These are phyloP conservation scores for Microcebus murinus DNA, from an alignment of 2,113 vertebrate genomes.

Conservation along the genomic window DNA sequence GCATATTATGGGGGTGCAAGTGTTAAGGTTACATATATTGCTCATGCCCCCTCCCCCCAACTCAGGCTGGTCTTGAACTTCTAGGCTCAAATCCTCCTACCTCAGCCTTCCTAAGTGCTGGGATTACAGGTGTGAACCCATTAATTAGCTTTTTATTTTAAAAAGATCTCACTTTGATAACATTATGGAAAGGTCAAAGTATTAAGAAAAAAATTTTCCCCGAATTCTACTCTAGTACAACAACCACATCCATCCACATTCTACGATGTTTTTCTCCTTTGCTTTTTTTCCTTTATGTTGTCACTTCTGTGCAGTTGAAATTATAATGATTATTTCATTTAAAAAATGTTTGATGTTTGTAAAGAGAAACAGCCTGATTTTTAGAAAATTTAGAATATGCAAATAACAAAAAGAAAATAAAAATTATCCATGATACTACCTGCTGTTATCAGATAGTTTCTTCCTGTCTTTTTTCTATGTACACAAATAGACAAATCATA, in stretches of 20 bases:
- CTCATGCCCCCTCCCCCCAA: no score
- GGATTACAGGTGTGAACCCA: background rate
- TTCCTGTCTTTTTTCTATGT: background rate
- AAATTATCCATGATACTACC: background rate
- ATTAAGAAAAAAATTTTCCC: background rate
- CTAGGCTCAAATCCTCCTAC: background rate
- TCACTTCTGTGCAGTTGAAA: background rate
- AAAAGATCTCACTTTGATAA: background rate
- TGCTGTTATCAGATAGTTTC: background rate
- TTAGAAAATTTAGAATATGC: background rate
- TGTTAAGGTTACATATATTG: no score
- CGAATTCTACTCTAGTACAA: background rate
- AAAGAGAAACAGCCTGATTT: background rate
- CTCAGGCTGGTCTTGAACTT: background rate
- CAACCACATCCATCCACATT: background rate
- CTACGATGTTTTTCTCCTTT: background rate
- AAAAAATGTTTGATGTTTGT: background rate
- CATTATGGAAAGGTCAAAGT: background rate
- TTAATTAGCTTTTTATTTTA: no score
- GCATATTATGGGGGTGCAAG: no score
- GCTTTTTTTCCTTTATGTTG: background rate
- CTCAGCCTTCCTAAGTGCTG: background rate
- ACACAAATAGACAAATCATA: background rate
- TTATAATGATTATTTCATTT: background rate
- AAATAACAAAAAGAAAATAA: background rate